Evolutionary conservation across 1,140 invertebrate genomes (phyloP).

Genomic region (Augochlora pura): DNA sequence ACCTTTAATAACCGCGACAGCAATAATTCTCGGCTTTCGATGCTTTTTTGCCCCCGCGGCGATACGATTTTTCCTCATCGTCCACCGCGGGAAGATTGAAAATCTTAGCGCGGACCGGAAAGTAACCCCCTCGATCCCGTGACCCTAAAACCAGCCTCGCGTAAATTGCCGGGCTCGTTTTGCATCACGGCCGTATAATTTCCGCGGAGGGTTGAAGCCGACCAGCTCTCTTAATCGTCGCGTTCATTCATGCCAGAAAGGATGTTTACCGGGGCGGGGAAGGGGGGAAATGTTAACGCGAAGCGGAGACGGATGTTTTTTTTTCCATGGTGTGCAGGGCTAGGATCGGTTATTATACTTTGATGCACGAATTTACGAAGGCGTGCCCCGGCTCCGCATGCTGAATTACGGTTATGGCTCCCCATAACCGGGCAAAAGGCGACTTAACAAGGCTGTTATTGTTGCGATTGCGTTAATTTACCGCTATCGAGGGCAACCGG

Average conservation of each 20-base stretch:
- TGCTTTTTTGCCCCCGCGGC: too few relatives aligned
- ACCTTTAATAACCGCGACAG: too few relatives aligned
- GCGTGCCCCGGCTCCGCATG: constrained; percentile 47
- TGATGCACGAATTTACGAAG: constrained; percentile 62
- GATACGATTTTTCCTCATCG: not conserved
- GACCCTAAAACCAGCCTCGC: not conserved
- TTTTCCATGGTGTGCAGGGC: constrained; percentile 54
- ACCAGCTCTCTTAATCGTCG: not conserved
- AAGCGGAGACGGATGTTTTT: constrained; percentile 61
- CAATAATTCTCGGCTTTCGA: too few relatives aligned
- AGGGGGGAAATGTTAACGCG: constrained; percentile 65
- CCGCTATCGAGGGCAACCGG: constrained; percentile 62
- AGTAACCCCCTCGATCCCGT: constrained; percentile 5
- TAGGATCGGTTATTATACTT: constrained; percentile 63
- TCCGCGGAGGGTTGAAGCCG: not conserved
- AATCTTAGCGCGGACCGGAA: not conserved
- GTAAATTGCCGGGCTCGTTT: not conserved
- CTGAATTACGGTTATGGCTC: constrained; percentile 53
- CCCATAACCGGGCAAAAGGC: constrained; percentile 65
- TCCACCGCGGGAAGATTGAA: not conserved
- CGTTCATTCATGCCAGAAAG: not conserved
- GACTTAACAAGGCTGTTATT: constrained; percentile 74
- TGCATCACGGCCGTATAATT: not conserved
- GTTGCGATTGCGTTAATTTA: constrained; percentile 74
- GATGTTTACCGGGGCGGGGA: not conserved